Evolutionary conservation across 2,888 invertebrate species (phyloP).

Genomic region (Diarsia brunnea): DNA sequence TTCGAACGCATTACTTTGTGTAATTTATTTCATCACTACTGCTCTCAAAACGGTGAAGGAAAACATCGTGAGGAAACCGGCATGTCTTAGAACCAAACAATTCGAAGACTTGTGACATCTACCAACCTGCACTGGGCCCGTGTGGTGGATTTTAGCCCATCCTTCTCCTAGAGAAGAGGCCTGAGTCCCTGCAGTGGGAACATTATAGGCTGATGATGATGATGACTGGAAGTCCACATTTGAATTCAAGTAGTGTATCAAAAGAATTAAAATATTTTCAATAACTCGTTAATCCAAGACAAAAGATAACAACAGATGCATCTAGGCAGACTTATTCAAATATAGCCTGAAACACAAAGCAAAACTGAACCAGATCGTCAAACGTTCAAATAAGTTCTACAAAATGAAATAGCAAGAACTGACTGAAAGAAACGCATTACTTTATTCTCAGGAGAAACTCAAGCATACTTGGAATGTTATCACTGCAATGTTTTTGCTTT

Average conservation of each 20-base stretch:
- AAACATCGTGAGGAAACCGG: too few relatives aligned
- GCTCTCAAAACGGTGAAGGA: too few relatives aligned
- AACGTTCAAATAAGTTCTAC: background rate
- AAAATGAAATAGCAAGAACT: conserved; percentile 38
- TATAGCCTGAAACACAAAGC: background rate
- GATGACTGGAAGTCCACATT: too few relatives aligned
- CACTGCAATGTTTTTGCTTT: conserved; percentile 50
- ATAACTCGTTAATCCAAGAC: background rate
- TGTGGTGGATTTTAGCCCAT: too few relatives aligned
- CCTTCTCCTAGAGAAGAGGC: too few relatives aligned
- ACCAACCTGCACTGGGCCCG: too few relatives aligned
- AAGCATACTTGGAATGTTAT: conserved; percentile 43
- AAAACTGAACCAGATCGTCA: background rate
- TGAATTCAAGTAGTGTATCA: background rate
- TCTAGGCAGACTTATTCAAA: background rate
- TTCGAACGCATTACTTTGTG: too few relatives aligned
- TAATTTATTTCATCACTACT: too few relatives aligned
- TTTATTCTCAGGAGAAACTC: conserved; percentile 25
- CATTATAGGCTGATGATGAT: too few relatives aligned
- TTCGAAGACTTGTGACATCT: too few relatives aligned
- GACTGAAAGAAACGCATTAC: conserved; percentile 35
- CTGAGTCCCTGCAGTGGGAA: too few relatives aligned
- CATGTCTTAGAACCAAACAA: too few relatives aligned
- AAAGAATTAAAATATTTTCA: background rate
- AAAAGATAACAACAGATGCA: background rate